phyloP scores from a whole-genome alignment of 2,888 invertebrate species.

The Criorhina ranunculi region DNA sequence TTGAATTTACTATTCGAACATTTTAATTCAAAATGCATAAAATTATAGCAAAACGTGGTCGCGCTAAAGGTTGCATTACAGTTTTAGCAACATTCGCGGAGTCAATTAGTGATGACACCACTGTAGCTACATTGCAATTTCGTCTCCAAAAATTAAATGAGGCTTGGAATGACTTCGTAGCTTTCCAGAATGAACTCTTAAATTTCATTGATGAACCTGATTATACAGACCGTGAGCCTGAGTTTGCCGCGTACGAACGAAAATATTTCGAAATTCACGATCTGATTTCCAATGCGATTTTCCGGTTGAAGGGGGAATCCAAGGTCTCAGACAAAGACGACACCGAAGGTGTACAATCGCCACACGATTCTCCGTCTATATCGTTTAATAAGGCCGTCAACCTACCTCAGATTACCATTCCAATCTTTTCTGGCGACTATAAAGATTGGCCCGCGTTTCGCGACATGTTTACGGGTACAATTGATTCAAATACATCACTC shows the following conservation, averaged over 20 bases:
- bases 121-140: neutral
- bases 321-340: neutral
- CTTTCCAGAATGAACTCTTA: constrained; percentile 8
- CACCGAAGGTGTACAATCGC: neutral
- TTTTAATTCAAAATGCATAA: constrained; percentile 8
- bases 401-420: constrained; percentile 57
- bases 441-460: constrained; percentile 68
- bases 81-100: constrained; percentile 10
- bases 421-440: constrained; percentile 56
- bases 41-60: constrained; percentile 16
- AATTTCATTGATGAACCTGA: neutral
- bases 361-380: neutral
- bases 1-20: too few species aligned
- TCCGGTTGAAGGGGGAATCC: neutral
- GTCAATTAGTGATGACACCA: neutral
- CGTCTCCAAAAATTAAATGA: constrained; percentile 14
- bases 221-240: constrained; percentile 13
- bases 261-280: constrained; percentile 42
- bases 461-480: constrained; percentile 58
- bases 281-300: constrained; percentile 1
- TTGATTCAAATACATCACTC: constrained; percentile 48
- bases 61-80: constrained; percentile 22
- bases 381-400: neutral
- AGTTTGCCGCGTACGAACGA: constrained; percentile 39
- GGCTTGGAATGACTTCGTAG: constrained; percentile 5